Evolutionary conservation across 2,797 vertebrate species (phyloP), one percentile per base, ranked within the genome.

Genomic region (Numenius phaeopus): DNA sequence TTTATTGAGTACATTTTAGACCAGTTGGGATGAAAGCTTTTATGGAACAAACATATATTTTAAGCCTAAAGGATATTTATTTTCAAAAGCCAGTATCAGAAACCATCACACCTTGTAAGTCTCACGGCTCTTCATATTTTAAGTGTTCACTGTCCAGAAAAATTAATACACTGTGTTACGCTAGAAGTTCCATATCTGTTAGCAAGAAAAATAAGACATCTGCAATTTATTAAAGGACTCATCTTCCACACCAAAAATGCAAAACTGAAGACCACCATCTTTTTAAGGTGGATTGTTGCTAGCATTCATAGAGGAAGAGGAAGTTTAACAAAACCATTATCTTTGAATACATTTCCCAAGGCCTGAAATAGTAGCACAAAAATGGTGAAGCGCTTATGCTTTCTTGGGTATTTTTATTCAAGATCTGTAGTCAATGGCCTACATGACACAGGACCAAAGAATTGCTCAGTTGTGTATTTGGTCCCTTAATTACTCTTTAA

Each of bases 401-500:
- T 83, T 23, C 18, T 75, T 80, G 83, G 49, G 17, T 20, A 34
- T 70, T 77, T 90, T 88, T 83, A 42, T 70, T 80, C 39, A 71
- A 47, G 79, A 62, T n/a, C 50, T 88, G 39, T 62, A 55, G 57
- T 49, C 15, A 5, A 12, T 64, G 54, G 44, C 20, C 86, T 58
- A 39, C 13, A 64, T 64, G 39, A 39, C 39, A 66, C 11, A 87
- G 79, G 67, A 80, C 29, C 54, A 52, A 96, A 94, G 78, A 82
- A 96, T 93, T 69, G 44, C 22, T 40, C 66, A 16, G 18, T 59
- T 87, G 64, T 88, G n/a, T 77, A 81, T 94, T 97, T 95, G 58
- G 76, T 64, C 50, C 65, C 50, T 46, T 97, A 96, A 97, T 96
- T 97, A 90, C 52, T 84, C 75, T 83, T 97, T 97, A 95, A 97